Evolutionary conservation across 2,797 vertebrate genomes (phyloP), one percentile per base, ranked within the genome.

Genomic region (Pelobates cultripes): DNA sequence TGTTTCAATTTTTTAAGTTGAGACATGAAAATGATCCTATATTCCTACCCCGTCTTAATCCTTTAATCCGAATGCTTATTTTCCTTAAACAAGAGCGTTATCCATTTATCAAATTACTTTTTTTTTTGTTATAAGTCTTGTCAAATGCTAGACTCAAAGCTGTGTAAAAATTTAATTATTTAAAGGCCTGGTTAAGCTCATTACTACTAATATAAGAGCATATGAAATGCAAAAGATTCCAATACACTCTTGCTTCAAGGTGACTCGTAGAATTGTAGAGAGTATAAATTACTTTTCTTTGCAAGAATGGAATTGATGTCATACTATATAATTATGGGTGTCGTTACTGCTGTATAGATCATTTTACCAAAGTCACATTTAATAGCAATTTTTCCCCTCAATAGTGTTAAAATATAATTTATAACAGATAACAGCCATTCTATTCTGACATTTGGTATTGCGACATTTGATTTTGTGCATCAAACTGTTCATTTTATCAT

Each of bases 121-220:
- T 70, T 64, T 44, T 43, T 43, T 70, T 70, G 44, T 44, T 51
- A 51, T 78, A 57, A 78, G 51, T 53, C 41, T 70, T 57, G 42
- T 67, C 40, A 78, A 78, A 55, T 47, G 13, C 3, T 3, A 9
- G 28, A 28, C 60, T 63, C 57, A 60, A 42, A 43, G 55, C 63
- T 69, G 15, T 14, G 47, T 10, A 43, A 15, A 69, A 78, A 77
- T 83, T 73, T 12, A 57, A 83, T 83, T 83, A 73, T 83, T 83
- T 83, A 83, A 51, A 72, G 60, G 51, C 15, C 61, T 78, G 43
- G 75, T 63, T 74, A 78, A 68, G 61, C 76, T 78, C 70, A 83
- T 78, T 74, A 69, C 63, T 83, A 42, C 9, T 73, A 72, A 68
- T 68, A 77, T 40, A 51, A 43, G 40, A 73, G 75, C 70, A 60